Percentiles rank a stretch among this genome's conserved stretches.
Evolutionary conservation across 1,140 invertebrate species (phyloP).

Genomic region (Leptinotarsa defecta): DNA sequence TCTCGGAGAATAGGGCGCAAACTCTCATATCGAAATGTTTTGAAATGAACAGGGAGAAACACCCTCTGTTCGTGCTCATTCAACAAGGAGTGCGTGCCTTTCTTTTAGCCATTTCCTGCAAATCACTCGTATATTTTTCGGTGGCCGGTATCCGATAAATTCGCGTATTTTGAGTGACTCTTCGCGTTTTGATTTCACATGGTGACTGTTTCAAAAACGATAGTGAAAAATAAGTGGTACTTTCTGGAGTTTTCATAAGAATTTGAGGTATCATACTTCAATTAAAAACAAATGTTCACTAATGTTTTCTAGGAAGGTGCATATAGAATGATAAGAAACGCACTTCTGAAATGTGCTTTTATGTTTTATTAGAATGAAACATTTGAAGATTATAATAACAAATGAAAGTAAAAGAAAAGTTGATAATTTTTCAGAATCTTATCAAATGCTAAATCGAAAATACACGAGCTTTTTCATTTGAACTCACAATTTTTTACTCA

Average conservation of each 20-base stretch:
- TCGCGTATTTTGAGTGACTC: neutral
- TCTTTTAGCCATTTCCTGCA: constrained; percentile 28
- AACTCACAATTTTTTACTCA: no score
- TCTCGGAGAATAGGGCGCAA: constrained; percentile 12
- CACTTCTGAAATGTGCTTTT: no score
- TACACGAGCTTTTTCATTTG: no score
- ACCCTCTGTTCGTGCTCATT: constrained; percentile 34
- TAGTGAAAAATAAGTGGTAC: neutral
- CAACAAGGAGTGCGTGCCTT: constrained; percentile 39
- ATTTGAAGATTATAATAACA: no score
- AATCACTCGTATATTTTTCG: constrained; percentile 1
- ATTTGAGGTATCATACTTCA: constrained; percentile 2
- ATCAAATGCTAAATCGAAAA: no score
- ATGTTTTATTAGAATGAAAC: no score
- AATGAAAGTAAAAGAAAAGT: no score
- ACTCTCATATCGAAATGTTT: constrained; percentile 30
- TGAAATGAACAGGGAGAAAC: constrained; percentile 40
- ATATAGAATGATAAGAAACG: neutral
- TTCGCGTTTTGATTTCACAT: neutral
- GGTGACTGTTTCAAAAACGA: constrained; percentile 3
- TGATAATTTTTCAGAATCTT: no score
- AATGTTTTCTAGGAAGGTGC: constrained; percentile 13
- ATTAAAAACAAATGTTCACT: constrained; percentile 16
- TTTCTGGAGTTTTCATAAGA: neutral
- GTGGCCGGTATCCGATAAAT: neutral